Evolutionary conservation across 2,113 vertebrate species (phyloP).

Genomic region (Equus przewalskii): DNA sequence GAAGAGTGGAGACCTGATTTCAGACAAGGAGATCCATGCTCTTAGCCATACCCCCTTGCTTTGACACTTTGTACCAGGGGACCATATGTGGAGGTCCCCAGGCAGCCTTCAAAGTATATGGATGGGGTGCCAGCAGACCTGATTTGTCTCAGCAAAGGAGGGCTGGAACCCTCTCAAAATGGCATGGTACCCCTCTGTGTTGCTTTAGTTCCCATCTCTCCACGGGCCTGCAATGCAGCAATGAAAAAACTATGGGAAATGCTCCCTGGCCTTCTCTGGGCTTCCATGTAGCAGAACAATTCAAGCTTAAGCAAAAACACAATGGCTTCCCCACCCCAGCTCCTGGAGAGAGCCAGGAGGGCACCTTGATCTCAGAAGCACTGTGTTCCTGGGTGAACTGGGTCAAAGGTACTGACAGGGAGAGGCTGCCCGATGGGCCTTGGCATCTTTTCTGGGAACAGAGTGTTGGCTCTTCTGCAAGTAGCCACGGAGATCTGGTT

Average conservation of each 20-base stretch:
- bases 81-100: not conserved
- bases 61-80: too few relatives aligned
- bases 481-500: slow-evolving; percentile 51
- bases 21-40: fast-evolving
- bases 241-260: fast-evolving
- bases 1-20: fast-evolving
- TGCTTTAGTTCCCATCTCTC: not conserved
- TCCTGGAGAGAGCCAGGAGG: too few relatives aligned
- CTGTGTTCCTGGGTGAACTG: not conserved
- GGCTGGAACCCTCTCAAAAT: fast-evolving
- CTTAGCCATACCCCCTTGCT: fast-evolving
- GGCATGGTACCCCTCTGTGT: fast-evolving
- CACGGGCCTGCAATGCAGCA: fast-evolving
- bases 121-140: too few relatives aligned
- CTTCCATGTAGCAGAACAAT: not conserved
- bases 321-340: not conserved
- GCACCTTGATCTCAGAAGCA: not conserved
- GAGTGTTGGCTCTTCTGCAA: slow-evolving; percentile 15
- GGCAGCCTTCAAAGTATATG: not conserved
- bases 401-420: not conserved
- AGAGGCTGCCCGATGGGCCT: not conserved
- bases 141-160: not conserved
- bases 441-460: not conserved
- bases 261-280: fast-evolving
- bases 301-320: fast-evolving